These are phyloP conservation scores for Aporophyla lueneburgensis DNA, from an alignment of 2,888 invertebrate species.

Conservation along the genomic window DNA sequence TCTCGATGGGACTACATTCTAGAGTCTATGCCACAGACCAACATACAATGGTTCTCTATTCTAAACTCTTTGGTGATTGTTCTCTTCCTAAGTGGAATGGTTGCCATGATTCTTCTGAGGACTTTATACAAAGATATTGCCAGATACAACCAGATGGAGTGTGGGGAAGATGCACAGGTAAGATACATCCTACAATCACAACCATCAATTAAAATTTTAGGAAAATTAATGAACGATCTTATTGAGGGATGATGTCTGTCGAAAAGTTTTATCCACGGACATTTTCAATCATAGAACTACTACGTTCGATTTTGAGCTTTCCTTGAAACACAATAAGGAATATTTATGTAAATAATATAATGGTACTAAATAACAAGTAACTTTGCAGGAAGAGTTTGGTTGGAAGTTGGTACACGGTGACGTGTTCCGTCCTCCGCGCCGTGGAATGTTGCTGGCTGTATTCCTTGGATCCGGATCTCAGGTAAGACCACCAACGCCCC, in stretches of 20 bases:
- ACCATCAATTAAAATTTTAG: not conserved
- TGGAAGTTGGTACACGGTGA: slow-evolving; percentile 99
- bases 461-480: slow-evolving; percentile 99
- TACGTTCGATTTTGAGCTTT: not conserved
- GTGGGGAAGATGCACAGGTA: slow-evolving; percentile 97
- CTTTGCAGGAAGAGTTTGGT: slow-evolving; percentile 97
- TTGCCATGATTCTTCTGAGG: slow-evolving; percentile 99
- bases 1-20: slow-evolving; percentile 99
- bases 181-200: slow-evolving; percentile 75
- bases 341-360: not conserved
- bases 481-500: slow-evolving; percentile 85
- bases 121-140: slow-evolving; percentile 99
- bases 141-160: slow-evolving; percentile 98
- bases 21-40: slow-evolving; percentile 99
- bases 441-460: slow-evolving; percentile 98
- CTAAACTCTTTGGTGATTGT: slow-evolving; percentile 99
- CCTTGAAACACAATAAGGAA: not conserved
- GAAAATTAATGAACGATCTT: not conserved
- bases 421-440: slow-evolving; percentile 98
- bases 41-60: slow-evolving; percentile 99
- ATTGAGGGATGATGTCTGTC: not conserved
- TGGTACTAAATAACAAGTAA: not conserved
- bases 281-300: not conserved
- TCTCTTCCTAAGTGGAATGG: slow-evolving; percentile 99
- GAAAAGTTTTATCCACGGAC: not conserved